A percentile compares a stretch with the other conserved stretches of the same genome.
These are phyloP conservation scores for Elachura formosa DNA, from an alignment of 2,113 vertebrate species.

Conservation along the genomic window DNA sequence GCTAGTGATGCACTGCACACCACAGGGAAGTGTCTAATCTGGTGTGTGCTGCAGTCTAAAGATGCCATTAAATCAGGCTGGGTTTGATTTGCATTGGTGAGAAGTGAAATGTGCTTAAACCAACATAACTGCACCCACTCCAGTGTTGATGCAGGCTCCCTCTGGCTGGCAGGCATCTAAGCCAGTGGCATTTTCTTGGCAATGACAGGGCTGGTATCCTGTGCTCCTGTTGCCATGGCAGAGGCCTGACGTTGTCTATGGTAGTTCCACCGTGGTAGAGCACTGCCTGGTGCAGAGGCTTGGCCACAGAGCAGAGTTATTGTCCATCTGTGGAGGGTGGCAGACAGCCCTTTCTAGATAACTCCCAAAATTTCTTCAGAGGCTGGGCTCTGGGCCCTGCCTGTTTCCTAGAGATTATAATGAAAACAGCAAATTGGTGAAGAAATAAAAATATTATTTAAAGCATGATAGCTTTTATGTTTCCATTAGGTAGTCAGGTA, in stretches of 20 bases:
- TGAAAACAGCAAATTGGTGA: not conserved
- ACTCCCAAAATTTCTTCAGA: not conserved
- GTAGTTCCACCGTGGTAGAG: not conserved
- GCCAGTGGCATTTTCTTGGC: not conserved
- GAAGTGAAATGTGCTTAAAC: not conserved
- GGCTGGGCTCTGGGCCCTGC: not conserved
- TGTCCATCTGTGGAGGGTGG: not conserved
- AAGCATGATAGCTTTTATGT: not conserved
- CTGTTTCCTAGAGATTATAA: not conserved
- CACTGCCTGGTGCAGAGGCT: not conserved
- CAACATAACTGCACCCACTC: not conserved
- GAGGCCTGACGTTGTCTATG: fast-evolving
- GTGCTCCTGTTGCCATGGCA: not conserved
- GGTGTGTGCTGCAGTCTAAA: not conserved
- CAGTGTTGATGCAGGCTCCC: not conserved
- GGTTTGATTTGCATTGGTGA: not conserved
- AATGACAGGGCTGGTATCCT: not conserved
- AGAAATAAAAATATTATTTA: not conserved
- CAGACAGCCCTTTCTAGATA: not conserved
- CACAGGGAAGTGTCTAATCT: not conserved
- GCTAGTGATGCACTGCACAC: not conserved
- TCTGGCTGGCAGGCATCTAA: not conserved
- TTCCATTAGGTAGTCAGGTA: conserved; percentile 36
- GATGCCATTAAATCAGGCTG: not conserved
- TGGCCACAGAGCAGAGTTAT: not conserved